Conservation (phyloP, 2,888 invertebrate genomes). For the Mythimna albipuncta region DNA sequence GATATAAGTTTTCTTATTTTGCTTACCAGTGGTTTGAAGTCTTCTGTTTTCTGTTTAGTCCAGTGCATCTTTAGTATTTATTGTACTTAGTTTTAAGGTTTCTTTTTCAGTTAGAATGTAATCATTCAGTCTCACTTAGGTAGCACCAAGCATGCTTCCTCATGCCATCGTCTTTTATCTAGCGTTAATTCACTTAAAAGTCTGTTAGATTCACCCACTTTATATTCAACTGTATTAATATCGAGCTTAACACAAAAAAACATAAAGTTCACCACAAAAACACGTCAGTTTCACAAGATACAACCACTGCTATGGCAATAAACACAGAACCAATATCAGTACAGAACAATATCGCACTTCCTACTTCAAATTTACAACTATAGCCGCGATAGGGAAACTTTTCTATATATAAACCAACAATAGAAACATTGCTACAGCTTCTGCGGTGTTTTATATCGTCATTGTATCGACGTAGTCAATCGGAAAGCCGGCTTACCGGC, state of each 20-base stretch:
- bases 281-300: conserved; percentile 22
- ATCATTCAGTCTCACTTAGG: conserved; percentile 14
- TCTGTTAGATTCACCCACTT: conserved; percentile 5
- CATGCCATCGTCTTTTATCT: conserved; percentile 10
- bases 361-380: conserved; percentile 58
- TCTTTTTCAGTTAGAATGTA: conserved; percentile 23
- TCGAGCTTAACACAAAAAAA: conserved; percentile 13
- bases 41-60: conserved; percentile 45
- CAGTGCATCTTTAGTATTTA: conserved; percentile 37
- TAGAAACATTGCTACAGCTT: conserved; percentile 64
- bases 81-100: conserved; percentile 19
- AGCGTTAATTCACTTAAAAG: conserved; percentile 4
- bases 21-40: conserved; percentile 39
- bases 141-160: conserved; percentile 1
- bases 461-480: conserved; percentile 66
- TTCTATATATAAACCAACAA: conserved; percentile 57
- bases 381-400: conserved; percentile 38
- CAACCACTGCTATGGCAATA: conserved; percentile 23
- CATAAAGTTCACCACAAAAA: conserved; percentile 26
- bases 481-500: conserved; percentile 66
- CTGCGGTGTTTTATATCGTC: conserved; percentile 64
- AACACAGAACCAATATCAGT: conserved; percentile 36
- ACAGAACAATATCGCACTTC: conserved; percentile 56
- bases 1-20: conserved; percentile 19
- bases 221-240: conserved; percentile 16